Percentiles rank a stretch among this genome's conserved stretches.
Evolutionary conservation across 2,888 invertebrate species (phyloP).

Genomic region (Epinotia ramella): DNA sequence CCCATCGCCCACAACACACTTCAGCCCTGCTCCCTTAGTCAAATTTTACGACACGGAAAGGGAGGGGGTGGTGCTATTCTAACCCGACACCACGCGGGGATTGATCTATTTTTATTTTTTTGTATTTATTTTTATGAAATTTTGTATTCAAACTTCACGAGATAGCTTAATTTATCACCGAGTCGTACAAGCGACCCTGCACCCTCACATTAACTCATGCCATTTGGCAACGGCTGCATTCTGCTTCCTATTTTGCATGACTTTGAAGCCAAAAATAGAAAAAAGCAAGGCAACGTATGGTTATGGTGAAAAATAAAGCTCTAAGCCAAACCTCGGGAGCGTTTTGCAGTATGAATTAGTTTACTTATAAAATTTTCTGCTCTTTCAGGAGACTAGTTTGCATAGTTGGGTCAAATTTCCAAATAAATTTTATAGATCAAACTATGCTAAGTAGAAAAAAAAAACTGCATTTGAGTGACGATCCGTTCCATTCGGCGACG

Average conservation of each 20-base stretch:
- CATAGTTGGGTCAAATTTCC: too few species aligned
- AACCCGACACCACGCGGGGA: too few species aligned
- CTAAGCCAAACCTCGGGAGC: constrained; percentile 9
- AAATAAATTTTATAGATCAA: neutral
- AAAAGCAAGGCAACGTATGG: constrained; percentile 42
- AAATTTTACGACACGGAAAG: too few species aligned
- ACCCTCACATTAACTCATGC: constrained; percentile 49
- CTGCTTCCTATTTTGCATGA: constrained; percentile 49
- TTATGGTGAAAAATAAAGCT: constrained; percentile 25
- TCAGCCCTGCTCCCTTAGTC: too few species aligned
- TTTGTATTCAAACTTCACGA: constrained; percentile 22
- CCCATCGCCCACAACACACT: too few species aligned
- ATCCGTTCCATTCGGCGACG: neutral
- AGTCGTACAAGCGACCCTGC: constrained; percentile 40
- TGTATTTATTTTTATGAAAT: too few species aligned
- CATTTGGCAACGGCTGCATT: constrained; percentile 49
- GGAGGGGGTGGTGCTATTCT: too few species aligned
- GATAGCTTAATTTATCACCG: constrained; percentile 49
- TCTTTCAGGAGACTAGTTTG: neutral
- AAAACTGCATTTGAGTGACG: too few species aligned
- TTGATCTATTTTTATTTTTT: too few species aligned
- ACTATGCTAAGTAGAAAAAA: neutral
- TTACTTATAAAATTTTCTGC: neutral
- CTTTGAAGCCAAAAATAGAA: constrained; percentile 46
- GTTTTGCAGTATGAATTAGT: neutral